Percentiles rank a stretch among this genome's conserved stretches.
phyloP scores from a whole-genome alignment of 1,140 invertebrate genomes.

The Drosophila triauraria region DNA sequence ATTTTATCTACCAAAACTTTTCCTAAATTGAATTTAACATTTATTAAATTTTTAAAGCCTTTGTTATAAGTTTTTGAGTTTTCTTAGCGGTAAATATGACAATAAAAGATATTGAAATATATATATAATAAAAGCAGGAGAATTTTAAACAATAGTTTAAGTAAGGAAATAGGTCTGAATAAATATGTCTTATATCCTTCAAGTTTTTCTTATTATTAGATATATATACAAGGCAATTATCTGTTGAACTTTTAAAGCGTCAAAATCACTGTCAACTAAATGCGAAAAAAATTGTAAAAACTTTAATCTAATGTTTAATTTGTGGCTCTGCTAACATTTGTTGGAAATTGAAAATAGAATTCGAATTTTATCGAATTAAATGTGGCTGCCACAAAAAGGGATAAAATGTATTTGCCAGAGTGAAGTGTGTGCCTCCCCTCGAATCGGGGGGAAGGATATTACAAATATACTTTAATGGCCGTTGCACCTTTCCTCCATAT shows the following conservation, averaged over 20 bases:
- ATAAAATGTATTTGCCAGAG: slow-evolving; percentile 12
- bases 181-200: no score
- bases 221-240: no score
- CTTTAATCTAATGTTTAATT: background rate
- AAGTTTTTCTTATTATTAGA: no score
- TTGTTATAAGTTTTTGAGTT: no score
- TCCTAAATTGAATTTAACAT: no score
- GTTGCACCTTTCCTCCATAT: slow-evolving; percentile 14
- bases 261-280: background rate
- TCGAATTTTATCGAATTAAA: slow-evolving; percentile 25
- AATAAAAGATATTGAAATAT: no score
- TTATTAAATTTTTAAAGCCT: no score
- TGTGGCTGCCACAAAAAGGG: slow-evolving; percentile 16
- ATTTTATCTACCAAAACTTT: background rate
- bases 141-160: no score
- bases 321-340: background rate
- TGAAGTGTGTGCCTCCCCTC: background rate
- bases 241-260: background rate
- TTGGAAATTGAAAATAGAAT: slow-evolving; percentile 10
- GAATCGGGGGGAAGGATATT: slow-evolving; percentile 3
- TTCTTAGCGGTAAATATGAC: no score
- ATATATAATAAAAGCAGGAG: no score
- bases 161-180: no score
- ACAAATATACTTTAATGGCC: slow-evolving; percentile 24
- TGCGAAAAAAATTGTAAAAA: background rate